Base-by-base conservation (phyloP, 2,888 invertebrate species). In the Ormyrus rosae region DNA sequence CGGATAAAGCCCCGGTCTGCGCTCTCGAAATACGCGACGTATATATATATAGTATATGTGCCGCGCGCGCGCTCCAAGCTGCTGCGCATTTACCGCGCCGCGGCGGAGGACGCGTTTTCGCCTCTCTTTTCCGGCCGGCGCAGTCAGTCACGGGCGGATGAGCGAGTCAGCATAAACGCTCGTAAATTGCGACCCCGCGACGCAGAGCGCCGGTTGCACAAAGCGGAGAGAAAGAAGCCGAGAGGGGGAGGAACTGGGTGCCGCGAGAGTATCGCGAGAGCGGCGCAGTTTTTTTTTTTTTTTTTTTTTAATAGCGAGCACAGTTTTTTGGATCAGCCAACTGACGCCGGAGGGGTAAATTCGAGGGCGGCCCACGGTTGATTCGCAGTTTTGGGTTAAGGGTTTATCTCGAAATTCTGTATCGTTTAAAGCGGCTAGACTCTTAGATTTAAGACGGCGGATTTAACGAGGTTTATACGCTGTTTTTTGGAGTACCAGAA, bases 111-210 rank as follows among this genome's bases (percentile, higher is more conserved):
- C 34, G 3, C 65, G 69, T 74, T 74, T 70, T 70, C 75, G 78
- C 56, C 72, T 70, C 48, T 61, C 78, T 81, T 76, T 76, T 34
- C 34, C 34, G 11, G 51, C 6, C 11, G 63, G 13, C 73, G 10
- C 46, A 74, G 78, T 70, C 72, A 71, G 78, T 72, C 75, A 76
- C 74, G 77, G 75, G 55, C 75, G 81, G 78, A 81, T 76, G 80
- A 80, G 73, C 78, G 56, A 80, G 83, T 83, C 83, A 83, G 80
- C 83, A 82, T 80, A 81, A 83, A 72, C 78, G 77, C 80, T 72
- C 80, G 55, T 82, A 83, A 83, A 83, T 80, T 76, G 81, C 69
- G 61, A 60, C 58, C 63, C 46, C 65, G 56, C 51, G 9, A 68
- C 46, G 51, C 34, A 11, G 51, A 60, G 71, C 46, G 34, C 34